A percentile compares a stretch with the other conserved stretches of the same genome.
phyloP scores from a whole-genome alignment of 2,888 invertebrate genomes.

The Calameuta pallipes region DNA sequence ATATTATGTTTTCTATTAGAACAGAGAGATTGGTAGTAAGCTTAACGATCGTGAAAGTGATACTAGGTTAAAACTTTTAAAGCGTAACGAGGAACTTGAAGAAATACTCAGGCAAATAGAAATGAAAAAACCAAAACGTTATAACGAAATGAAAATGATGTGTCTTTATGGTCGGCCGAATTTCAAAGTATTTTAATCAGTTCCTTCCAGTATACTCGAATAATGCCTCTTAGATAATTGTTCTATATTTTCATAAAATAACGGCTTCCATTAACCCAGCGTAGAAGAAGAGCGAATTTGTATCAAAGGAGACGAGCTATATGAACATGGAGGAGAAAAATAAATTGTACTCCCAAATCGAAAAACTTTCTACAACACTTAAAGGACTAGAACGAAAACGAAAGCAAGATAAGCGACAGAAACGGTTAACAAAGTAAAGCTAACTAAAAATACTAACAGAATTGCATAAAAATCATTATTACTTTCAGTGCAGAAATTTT shows the following conservation, averaged over 20 bases:
- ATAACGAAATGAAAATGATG: conserved; percentile 27
- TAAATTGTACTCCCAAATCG: not conserved
- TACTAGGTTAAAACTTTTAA: conserved; percentile 25
- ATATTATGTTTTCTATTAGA: conserved; percentile 5
- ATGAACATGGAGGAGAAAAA: not conserved
- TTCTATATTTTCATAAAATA: not conserved
- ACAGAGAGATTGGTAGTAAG: conserved; percentile 20
- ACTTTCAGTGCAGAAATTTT: conserved; percentile 26
- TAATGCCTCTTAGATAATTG: not conserved
- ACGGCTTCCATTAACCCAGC: not conserved
- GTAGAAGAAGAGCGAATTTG: not conserved
- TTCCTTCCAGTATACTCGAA: not conserved
- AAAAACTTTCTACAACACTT: not conserved
- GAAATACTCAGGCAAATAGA: conserved; percentile 25
- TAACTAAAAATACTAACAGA: not conserved
- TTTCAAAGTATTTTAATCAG: conserved; percentile 18
- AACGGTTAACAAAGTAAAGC: conserved; percentile 23
- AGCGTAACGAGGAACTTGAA: conserved; percentile 29
- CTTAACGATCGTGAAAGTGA: conserved; percentile 20
- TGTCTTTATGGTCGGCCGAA: conserved; percentile 25
- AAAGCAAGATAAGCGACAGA: conserved; percentile 13
- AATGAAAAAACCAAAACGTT: conserved; percentile 26
- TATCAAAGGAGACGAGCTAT: not conserved
- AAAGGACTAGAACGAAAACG: conserved; percentile 14
- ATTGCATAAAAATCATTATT: not conserved